A percentile compares a stretch with the other conserved stretches of the same genome.
These are phyloP conservation scores for Vimba vimba DNA, from an alignment of 2,113 vertebrate genomes.

Conservation along the genomic window DNA sequence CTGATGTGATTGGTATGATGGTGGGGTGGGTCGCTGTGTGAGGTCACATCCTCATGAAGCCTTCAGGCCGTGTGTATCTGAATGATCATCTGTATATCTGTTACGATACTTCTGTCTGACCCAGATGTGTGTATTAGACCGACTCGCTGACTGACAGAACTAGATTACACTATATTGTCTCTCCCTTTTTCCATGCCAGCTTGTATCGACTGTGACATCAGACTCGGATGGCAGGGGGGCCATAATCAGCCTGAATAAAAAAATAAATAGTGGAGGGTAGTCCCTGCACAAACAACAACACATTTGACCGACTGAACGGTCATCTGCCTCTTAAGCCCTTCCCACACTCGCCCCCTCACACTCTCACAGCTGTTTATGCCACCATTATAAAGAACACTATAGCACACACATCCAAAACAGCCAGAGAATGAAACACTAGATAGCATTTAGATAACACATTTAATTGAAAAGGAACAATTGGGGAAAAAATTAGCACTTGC, in stretches of 20 bases:
- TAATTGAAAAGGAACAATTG: not conserved
- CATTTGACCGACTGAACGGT: conserved; percentile 35
- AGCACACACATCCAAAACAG: not conserved
- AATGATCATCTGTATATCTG: not conserved
- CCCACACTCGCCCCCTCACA: not conserved
- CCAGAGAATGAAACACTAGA: not conserved
- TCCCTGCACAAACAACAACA: conserved; percentile 29
- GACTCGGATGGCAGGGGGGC: not conserved
- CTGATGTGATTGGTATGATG: conserved; percentile 43
- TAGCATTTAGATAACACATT: not conserved
- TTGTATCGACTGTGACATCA: not conserved
- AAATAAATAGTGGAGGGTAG: not conserved
- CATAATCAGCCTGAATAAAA: not conserved
- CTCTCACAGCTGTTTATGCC: conserved; percentile 32
- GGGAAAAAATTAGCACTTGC: not conserved
- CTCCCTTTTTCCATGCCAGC: not conserved
- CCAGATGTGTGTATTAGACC: not conserved
- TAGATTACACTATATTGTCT: not conserved
- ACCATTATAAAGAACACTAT: not conserved
- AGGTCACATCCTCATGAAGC: not conserved
- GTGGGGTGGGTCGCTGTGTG: not conserved
- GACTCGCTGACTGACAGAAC: not conserved
- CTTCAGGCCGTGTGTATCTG: not conserved
- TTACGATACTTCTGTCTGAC: not conserved
- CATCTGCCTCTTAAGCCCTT: conserved; percentile 44